Base-by-base conservation (phyloP, 2,113 vertebrate species). In the Poecilia latipinna region DNA sequence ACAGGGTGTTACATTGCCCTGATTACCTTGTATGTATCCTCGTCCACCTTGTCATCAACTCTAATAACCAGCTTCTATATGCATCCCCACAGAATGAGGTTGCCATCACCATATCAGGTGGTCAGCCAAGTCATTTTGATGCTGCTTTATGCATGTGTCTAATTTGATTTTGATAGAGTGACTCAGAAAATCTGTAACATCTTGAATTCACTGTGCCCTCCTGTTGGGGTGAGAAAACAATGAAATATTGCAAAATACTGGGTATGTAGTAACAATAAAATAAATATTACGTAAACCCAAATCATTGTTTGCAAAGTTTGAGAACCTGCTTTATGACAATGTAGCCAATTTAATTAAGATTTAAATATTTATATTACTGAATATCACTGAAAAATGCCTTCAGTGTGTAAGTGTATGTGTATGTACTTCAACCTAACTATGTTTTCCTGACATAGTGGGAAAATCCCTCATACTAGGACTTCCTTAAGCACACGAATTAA, bases 391-490 rank as follows among this genome's bases (percentile, higher is more conserved):
- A 42, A 51, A 54, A 54, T 57, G 10, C 19, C n/a, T n/a, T n/a
- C n/a, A n/a, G 22, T n/a, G 51, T n/a, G 51, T 3, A 19, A 22
- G 17, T 19, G 19, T 24, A 22, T 57, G 51, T 57, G 51, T 64
- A 37, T 61, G 24, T 87, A 7, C 68, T 66, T 78, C 93, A 92
- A 90, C 92, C 93, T 48, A 94, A 90, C 93, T 70, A 76, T 1
- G 24, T 48, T 31, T 28, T 37, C 72, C 78, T 80, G 67, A 37
- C 65, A 31, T 35, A 71, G 66, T 90, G 92, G 92, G 92, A 93
- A 95, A 94, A 80, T 90, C 94, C 94, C 91, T 82, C 44, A 13
- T 66, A 75, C 86, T 12, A 79, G 86, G 86, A 69, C 78, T 68
- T 63, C 32, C 12, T 33, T 54, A 79, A 32, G 48, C 65, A 82